A percentile compares a stretch with the other conserved stretches of the same genome.
Evolutionary conservation across 2,888 invertebrate genomes (phyloP).

Genomic region (Drosophila formosana): DNA sequence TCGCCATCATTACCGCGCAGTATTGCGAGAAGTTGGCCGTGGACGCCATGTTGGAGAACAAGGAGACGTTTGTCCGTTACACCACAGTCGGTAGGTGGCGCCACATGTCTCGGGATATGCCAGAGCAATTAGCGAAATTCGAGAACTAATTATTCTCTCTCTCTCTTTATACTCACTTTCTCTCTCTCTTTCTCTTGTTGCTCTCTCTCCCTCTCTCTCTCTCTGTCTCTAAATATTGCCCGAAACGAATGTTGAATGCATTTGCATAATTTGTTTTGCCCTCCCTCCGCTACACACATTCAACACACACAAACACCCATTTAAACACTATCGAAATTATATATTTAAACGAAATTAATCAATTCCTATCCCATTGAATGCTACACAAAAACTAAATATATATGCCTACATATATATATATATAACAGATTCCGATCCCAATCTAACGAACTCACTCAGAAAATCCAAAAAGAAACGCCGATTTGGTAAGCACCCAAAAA

Average conservation of each 20-base stretch:
- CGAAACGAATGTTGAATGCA: conserved; percentile 47
- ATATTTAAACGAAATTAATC: conserved; percentile 27
- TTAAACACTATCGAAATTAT: conserved; percentile 17
- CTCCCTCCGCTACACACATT: conserved; percentile 26
- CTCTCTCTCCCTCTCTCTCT: conserved; percentile 51
- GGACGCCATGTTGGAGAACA: conserved; percentile 98
- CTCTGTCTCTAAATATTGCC: conserved; percentile 53
- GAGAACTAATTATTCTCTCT: conserved; percentile 31
- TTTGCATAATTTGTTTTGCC: conserved; percentile 59
- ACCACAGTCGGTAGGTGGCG: conserved; percentile 95
- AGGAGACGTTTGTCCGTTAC: conserved; percentile 97
- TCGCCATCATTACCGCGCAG: conserved; percentile 98
- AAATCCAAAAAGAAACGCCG: conserved; percentile 85
- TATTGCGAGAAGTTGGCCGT: conserved; percentile 99
- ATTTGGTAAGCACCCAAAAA: conserved; percentile 84
- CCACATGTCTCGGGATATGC: conserved; percentile 21
- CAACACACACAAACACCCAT: conserved; percentile 15
- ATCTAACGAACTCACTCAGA: conserved; percentile 85
- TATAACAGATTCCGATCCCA: conserved; percentile 83
- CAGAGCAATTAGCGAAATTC: conserved; percentile 3
- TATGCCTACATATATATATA: conserved; percentile 37
- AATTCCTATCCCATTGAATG: conserved; percentile 48
- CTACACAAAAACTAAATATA: conserved; percentile 31
- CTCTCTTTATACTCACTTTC: conserved; percentile 21
- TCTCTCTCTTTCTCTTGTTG: conserved; percentile 44